A percentile compares a stretch with the other conserved stretches of the same genome.
phyloP scores from a whole-genome alignment of 2,113 vertebrate genomes.

The Tychaedon coryphoeus region DNA sequence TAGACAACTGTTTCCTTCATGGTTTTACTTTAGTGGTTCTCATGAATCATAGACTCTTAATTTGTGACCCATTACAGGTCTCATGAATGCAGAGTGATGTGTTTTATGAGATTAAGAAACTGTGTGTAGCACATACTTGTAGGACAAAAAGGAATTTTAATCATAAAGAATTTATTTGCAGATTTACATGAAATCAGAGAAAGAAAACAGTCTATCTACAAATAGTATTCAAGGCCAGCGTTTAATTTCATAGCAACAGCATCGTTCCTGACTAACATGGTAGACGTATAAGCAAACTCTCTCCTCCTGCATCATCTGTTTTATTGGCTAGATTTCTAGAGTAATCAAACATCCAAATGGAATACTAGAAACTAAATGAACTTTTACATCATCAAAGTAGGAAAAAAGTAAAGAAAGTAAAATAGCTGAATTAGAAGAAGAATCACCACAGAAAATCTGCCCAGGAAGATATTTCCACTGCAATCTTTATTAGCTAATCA shows the following conservation, averaged over 20 bases:
- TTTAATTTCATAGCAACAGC: not conserved
- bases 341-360: not conserved
- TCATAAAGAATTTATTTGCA: not conserved
- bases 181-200: not conserved
- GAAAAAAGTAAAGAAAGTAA: not conserved
- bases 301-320: not conserved
- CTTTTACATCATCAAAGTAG: not conserved
- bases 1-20: not conserved
- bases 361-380: not conserved
- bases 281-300: not conserved
- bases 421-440: not conserved
- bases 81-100: not conserved
- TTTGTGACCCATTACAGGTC: not conserved
- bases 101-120: not conserved
- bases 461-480: not conserved
- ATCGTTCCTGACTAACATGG: not conserved
- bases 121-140: not conserved
- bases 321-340: not conserved
- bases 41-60: not conserved
- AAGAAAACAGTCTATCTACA: not conserved
- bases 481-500: not conserved
- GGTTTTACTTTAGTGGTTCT: not conserved
- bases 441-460: not conserved
- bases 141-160: not conserved
- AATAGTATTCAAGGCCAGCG: not conserved